phyloP scores from a whole-genome alignment of 2,797 vertebrate species.

The Acridotheres tristis region DNA sequence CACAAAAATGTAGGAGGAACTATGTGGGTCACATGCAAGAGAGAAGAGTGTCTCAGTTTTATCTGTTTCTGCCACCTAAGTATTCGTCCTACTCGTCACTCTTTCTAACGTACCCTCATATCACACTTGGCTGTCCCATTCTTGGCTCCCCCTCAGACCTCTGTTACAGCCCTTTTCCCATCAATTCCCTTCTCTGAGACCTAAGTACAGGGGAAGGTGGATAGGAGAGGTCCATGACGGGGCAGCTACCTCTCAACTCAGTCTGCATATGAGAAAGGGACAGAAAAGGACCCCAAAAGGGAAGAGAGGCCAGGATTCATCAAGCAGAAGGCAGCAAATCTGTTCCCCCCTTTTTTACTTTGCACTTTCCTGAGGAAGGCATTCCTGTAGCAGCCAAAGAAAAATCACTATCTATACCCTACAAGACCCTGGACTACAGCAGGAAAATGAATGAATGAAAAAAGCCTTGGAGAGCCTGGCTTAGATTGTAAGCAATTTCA shows the following conservation, averaged over 20 bases:
- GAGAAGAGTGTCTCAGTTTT: neutral
- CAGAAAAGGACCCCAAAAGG: neutral
- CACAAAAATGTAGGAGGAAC: neutral
- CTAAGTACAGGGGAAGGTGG: neutral
- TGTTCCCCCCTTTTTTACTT: neutral
- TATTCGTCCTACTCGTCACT: neutral
- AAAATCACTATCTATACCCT: neutral
- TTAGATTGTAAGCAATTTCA: neutral
- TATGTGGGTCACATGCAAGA: neutral
- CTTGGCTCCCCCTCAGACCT: neutral
- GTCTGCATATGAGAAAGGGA: neutral
- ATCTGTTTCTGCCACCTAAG: neutral
- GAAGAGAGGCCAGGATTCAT: neutral
- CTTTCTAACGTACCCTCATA: neutral
- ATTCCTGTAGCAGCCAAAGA: neutral
- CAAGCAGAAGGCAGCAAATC: rapidly evolving
- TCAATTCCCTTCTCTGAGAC: neutral
- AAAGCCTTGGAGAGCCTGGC: neutral
- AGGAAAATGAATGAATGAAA: neutral
- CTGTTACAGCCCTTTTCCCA: neutral
- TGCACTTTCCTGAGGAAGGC: neutral
- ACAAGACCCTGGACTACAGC: neutral
- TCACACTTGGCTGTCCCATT: neutral
- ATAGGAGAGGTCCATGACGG: neutral
- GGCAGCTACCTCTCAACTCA: neutral